Percentiles rank a stretch among this genome's conserved stretches.
Evolutionary conservation across 2,797 vertebrate genomes (phyloP).

Genomic region (Esox masquinongy): DNA sequence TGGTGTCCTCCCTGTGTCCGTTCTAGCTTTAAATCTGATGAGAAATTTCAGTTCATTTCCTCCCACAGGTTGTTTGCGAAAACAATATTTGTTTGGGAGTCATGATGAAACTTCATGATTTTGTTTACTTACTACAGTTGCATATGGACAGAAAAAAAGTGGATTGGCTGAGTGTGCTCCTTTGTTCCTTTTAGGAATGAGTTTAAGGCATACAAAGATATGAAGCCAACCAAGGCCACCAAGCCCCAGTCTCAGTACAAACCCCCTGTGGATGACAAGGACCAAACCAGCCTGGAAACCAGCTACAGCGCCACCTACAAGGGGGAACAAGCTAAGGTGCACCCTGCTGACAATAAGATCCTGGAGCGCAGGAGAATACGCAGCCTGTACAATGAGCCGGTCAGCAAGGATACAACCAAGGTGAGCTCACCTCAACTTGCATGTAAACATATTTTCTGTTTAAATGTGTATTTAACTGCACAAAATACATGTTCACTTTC

Average conservation of each 20-base stretch:
- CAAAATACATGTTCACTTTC: not conserved
- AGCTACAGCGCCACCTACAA: constrained; percentile 95
- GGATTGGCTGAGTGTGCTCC: not conserved
- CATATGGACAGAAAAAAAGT: not conserved
- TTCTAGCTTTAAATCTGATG: constrained; percentile 21
- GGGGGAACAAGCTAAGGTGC: constrained; percentile 87
- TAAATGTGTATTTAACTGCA: not conserved
- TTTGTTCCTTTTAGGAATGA: constrained; percentile 81
- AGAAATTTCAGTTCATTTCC: constrained; percentile 25
- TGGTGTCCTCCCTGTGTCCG: not conserved
- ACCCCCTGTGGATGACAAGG: constrained; percentile 74
- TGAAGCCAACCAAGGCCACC: constrained; percentile 88
- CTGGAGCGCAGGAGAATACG: constrained; percentile 93
- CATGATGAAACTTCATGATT: not conserved
- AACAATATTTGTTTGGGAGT: not conserved
- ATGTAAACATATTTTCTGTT: not conserved
- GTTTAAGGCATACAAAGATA: constrained; percentile 91
- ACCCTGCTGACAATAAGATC: constrained; percentile 84
- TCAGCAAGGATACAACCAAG: constrained; percentile 89
- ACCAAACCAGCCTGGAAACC: constrained; percentile 84
- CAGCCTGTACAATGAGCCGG: constrained; percentile 92
- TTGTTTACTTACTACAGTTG: not conserved
- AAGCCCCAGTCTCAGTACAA: constrained; percentile 90
- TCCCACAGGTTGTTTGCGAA: not conserved
- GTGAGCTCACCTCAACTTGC: constrained; percentile 68